These are phyloP conservation scores for Pseudomyrmex dendroicus DNA, from an alignment of 1,140 invertebrate species.

Conservation along the genomic window DNA sequence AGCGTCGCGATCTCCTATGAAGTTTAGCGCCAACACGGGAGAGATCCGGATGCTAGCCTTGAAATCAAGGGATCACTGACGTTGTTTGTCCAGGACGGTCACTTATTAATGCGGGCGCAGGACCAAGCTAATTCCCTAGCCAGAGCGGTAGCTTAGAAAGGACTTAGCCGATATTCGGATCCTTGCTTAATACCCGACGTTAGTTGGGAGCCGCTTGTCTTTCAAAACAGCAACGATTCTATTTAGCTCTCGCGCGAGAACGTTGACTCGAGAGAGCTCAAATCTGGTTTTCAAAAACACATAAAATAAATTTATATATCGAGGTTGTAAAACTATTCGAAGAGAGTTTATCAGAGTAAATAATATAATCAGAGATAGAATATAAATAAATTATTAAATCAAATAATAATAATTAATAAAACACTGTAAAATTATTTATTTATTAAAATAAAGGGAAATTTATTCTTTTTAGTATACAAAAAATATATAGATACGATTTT, in stretches of 20 bases:
- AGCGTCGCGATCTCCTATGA: slow-evolving; percentile 53
- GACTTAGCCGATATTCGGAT: slow-evolving; percentile 76
- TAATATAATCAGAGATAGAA: too few relatives aligned
- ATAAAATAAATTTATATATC: too few relatives aligned
- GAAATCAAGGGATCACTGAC: slow-evolving; percentile 70
- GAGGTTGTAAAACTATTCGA: background rate
- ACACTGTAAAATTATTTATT: too few relatives aligned
- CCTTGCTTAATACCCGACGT: slow-evolving; percentile 69
- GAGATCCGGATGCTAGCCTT: slow-evolving; percentile 62
- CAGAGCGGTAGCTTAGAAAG: slow-evolving; percentile 67
- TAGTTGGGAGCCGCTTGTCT: slow-evolving; percentile 49
- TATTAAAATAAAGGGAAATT: too few relatives aligned
- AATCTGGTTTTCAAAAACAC: background rate
- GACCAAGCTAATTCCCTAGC: slow-evolving; percentile 74
- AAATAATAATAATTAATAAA: too few relatives aligned
- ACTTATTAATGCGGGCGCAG: slow-evolving; percentile 77
- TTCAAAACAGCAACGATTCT: slow-evolving; percentile 40
- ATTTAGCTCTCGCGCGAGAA: background rate
- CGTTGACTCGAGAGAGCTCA: background rate
- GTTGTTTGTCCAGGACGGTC: slow-evolving; percentile 73
- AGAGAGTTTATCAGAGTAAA: background rate
- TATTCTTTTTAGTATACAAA: too few relatives aligned
- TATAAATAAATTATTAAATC: too few relatives aligned
- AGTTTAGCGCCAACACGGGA: slow-evolving; percentile 63
- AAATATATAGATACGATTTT: too few relatives aligned